These are phyloP conservation scores for Stichopus chloronotus DNA, from an alignment of 35 echinoderm and acorn worm species.

Conservation along the genomic window DNA sequence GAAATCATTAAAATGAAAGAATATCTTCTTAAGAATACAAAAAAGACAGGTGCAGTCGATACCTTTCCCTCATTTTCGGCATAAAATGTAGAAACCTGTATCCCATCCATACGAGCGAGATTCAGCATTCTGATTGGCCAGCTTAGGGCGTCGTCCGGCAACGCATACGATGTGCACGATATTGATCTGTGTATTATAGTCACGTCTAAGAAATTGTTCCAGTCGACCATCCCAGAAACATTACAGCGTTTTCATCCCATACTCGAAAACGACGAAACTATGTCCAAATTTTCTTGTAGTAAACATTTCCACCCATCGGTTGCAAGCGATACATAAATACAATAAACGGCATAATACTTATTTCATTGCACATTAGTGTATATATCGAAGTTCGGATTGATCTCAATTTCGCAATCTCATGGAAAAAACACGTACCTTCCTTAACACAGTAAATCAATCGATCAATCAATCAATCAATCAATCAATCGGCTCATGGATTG, in stretches of 20 bases:
- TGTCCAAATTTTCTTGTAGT: background rate
- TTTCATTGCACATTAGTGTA: slow-evolving; percentile 4
- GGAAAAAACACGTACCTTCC: background rate
- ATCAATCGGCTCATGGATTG: too few species aligned
- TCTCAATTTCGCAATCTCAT: background rate
- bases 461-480: too few species aligned
- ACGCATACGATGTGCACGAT: too few species aligned
- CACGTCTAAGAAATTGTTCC: too few species aligned
- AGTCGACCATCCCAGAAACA: too few species aligned
- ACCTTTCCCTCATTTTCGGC: background rate
- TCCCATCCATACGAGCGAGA: background rate
- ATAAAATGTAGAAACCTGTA: background rate
- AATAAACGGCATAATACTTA: background rate
- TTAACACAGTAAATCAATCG: too few species aligned
- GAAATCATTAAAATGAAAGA: too few species aligned
- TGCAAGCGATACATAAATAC: background rate
- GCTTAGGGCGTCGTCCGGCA: background rate
- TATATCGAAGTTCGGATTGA: background rate
- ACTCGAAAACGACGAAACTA: background rate
- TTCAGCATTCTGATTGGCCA: background rate
- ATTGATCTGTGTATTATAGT: too few species aligned
- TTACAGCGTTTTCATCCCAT: too few species aligned
- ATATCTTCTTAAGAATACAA: too few species aligned
- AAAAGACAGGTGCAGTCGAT: too few species aligned
- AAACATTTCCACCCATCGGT: background rate